Percentiles rank a stretch among this genome's conserved stretches.
phyloP scores from a whole-genome alignment of 2,888 invertebrate genomes.

The Holacanthella duospinosa region DNA sequence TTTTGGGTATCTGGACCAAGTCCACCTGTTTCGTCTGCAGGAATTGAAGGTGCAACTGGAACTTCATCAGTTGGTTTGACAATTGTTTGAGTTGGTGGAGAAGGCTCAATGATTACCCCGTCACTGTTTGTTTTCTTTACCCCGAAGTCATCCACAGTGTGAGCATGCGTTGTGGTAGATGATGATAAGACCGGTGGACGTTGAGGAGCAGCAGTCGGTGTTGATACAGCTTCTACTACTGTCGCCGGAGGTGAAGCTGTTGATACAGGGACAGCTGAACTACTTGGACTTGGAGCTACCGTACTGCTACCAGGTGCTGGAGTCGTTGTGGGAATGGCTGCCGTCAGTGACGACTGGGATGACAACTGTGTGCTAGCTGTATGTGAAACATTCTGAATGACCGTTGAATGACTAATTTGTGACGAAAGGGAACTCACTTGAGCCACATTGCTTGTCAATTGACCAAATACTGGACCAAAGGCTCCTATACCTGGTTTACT shows the following conservation, averaged over 20 bases:
- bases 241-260: not conserved
- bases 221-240: not conserved
- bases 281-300: not conserved
- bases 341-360: not conserved
- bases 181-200: not conserved
- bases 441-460: conserved; percentile 1
- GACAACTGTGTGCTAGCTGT: not conserved
- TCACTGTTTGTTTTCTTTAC: conserved; percentile 3
- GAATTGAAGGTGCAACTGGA: not conserved
- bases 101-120: not conserved
- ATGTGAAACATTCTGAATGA: conserved; percentile 1
- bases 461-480: conserved; percentile 7
- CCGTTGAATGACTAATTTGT: not conserved
- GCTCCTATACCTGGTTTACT: conserved; percentile 2
- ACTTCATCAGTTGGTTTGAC: not conserved
- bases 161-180: not conserved
- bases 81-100: conserved; percentile 5
- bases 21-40: not conserved
- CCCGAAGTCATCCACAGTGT: conserved; percentile 1
- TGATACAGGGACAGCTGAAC: too few relatives aligned
- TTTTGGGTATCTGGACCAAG: not conserved
- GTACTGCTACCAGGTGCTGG: not conserved
- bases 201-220: not conserved
- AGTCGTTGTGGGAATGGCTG: not conserved
- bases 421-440: not conserved